Conservation (phyloP, 2,113 vertebrate genomes). For the Larimichthys polyactis region DNA sequence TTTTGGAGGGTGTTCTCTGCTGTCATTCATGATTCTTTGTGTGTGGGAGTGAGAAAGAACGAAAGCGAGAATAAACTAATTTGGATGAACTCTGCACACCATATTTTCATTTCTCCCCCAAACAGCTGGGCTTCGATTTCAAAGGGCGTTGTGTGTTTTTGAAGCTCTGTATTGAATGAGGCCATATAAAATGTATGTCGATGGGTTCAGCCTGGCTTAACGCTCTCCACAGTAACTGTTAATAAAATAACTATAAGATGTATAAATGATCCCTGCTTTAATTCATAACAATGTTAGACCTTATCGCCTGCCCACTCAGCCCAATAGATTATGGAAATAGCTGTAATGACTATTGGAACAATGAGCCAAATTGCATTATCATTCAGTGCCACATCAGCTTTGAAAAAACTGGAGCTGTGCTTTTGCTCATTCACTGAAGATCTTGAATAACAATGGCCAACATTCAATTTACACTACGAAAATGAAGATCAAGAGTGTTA, state of each 20-base stretch:
- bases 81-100: slow-evolving; percentile 51
- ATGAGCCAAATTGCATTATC: slow-evolving; percentile 78
- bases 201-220: slow-evolving; percentile 61
- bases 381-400: slow-evolving; percentile 59
- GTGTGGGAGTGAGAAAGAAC: slow-evolving; percentile 22
- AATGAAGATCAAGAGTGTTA: slow-evolving; percentile 41
- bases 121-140: slow-evolving; percentile 60
- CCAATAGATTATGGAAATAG: slow-evolving; percentile 76
- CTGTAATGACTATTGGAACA: slow-evolving; percentile 77
- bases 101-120: slow-evolving; percentile 42
- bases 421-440: slow-evolving; percentile 52
- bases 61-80: slow-evolving; percentile 39
- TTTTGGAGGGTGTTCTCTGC: slow-evolving; percentile 60
- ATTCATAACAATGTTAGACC: slow-evolving; percentile 77
- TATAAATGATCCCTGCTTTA: slow-evolving; percentile 76
- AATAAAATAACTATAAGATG: slow-evolving; percentile 75
- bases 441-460: slow-evolving; percentile 50
- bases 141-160: slow-evolving; percentile 33
- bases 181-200: slow-evolving; percentile 69
- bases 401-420: slow-evolving; percentile 44
- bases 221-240: slow-evolving; percentile 59
- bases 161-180: slow-evolving; percentile 57
- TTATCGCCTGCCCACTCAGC: slow-evolving; percentile 77
- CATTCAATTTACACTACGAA: slow-evolving; percentile 46
- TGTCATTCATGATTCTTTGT: slow-evolving; percentile 22